Evolutionary conservation across 1,140 invertebrate species (phyloP), one percentile per base, ranked within the genome.

Genomic region (Meloidogyne exigua): DNA sequence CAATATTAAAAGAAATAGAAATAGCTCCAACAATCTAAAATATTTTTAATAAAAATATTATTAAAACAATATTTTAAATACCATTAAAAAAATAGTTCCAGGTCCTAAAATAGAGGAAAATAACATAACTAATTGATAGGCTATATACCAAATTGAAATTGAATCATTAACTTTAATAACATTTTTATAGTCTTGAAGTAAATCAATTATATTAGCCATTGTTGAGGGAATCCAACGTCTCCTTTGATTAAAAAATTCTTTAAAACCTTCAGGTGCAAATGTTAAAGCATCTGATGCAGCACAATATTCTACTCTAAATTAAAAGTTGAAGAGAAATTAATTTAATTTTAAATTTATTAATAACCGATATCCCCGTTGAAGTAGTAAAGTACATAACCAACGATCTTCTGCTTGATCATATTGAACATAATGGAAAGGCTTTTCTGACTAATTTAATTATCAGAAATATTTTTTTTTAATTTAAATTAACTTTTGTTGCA

Each of bases 351-450:
- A 44, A 44, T 49, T 18, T 18, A 49, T 18, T 49, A 49, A 12
- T 13, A 72, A 65, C 25, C 91, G 85, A 80, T 91, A 91, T 25
- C 91, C 91, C 82, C 90, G 87, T 84, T 92, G 91, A 1, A 92
- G 87, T 4, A 92, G 85, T 3, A 92, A 83, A 10, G 91, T 92
- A 79, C 91, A 92, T 5, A 92, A 83, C 91, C 91, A 92, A 44
- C 91, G 88, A 85, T 91, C 91, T 82, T 91, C 91, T 64, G 91
- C 91, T 88, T 91, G 91, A 89, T 91, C 91, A 82, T 90, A 91
- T 87, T 91, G 91, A 4, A 91, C 88, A 84, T 91, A 91, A 81
- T 91, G 90, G 11, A 88, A 78, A 10, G 91, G 89, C 81, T 91
- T 89, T 36, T 88, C 89, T 5, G 90, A 89, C 75, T 15, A 66